phyloP scores from a whole-genome alignment of 1,140 invertebrate genomes.

The Medauroidea extradentata region DNA sequence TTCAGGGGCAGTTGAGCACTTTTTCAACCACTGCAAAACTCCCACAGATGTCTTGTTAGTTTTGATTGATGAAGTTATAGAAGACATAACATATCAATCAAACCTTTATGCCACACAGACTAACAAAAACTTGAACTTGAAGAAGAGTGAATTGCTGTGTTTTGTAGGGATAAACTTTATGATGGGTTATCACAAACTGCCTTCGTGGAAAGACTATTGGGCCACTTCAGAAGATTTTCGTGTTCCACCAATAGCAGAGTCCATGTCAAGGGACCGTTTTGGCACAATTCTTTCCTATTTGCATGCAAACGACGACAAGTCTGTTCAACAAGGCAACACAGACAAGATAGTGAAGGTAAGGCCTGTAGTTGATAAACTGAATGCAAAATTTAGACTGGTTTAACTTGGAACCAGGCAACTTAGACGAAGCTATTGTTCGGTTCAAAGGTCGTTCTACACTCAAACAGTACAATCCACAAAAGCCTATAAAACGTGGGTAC shows the following conservation, averaged over 20 bases:
- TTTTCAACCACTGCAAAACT: too few relatives aligned
- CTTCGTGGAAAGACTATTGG: slow-evolving; percentile 2
- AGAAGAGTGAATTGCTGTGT: slow-evolving; percentile 29
- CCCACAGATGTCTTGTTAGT: not conserved
- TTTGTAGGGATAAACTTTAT: slow-evolving; percentile 37
- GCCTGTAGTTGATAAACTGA: slow-evolving; percentile 12
- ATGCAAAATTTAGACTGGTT: slow-evolving; percentile 8
- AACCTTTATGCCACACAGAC: slow-evolving; percentile 34
- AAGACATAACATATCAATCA: not conserved
- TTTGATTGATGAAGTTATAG: not conserved
- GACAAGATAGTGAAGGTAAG: slow-evolving; percentile 18
- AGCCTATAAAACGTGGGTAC: slow-evolving; percentile 19
- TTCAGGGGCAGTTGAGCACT: too few relatives aligned
- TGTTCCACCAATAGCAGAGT: not conserved
- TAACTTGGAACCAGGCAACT: slow-evolving; percentile 15
- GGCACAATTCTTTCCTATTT: slow-evolving; percentile 9
- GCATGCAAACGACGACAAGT: slow-evolving; percentile 15
- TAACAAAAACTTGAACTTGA: slow-evolving; percentile 33
- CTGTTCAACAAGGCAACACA: slow-evolving; percentile 7
- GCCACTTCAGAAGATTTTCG: not conserved
- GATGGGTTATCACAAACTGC: slow-evolving; percentile 21
- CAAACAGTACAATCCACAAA: slow-evolving; percentile 14
- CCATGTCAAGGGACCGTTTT: slow-evolving; percentile 1
- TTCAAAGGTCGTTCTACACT: slow-evolving; percentile 17
- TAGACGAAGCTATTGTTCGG: slow-evolving; percentile 17